phyloP scores from a whole-genome alignment of 1,140 invertebrate species.

The Campoletis sonorensis region DNA sequence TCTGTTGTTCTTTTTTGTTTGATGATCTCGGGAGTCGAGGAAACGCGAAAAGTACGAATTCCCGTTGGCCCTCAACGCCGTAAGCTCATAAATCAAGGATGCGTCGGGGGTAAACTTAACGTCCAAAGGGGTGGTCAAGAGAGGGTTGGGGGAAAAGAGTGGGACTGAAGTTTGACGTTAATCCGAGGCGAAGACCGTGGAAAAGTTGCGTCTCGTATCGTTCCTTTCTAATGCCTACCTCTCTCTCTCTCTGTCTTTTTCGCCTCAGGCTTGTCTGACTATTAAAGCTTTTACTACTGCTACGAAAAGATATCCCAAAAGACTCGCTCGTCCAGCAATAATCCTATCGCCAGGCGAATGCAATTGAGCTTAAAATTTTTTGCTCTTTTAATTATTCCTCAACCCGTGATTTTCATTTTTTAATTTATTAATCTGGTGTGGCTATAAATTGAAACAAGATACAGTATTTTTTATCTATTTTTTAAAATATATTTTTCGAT shows the following conservation, averaged over 20 bases:
- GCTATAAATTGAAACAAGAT: not conserved
- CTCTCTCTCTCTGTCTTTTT: not conserved
- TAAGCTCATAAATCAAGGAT: conserved; percentile 60
- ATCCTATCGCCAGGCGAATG: conserved; percentile 8
- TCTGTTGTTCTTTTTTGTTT: not conserved
- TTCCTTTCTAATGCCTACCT: conserved; percentile 8
- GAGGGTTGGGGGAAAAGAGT: conserved; percentile 33
- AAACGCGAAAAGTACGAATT: conserved; percentile 42
- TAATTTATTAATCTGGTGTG: not conserved
- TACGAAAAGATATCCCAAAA: conserved; percentile 18
- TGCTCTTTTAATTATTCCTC: not conserved
- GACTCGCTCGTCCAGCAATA: conserved; percentile 19
- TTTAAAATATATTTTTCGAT: too few species aligned
- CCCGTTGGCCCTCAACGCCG: conserved; percentile 34
- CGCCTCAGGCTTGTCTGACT: not conserved
- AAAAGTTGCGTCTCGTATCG: conserved; percentile 38
- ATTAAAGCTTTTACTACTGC: conserved; percentile 24
- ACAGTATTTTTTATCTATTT: too few species aligned
- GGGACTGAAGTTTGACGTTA: conserved; percentile 58
- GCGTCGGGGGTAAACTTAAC: conserved; percentile 55
- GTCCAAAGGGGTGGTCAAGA: not conserved
- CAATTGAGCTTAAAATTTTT: conserved; percentile 4
- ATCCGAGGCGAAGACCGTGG: conserved; percentile 48
- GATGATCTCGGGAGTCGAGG: conserved; percentile 19
- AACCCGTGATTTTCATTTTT: not conserved